Percentiles rank a stretch among this genome's conserved stretches.
Conservation (phyloP, 2,113 vertebrate species). For the Ramphastos sulfuratus region DNA sequence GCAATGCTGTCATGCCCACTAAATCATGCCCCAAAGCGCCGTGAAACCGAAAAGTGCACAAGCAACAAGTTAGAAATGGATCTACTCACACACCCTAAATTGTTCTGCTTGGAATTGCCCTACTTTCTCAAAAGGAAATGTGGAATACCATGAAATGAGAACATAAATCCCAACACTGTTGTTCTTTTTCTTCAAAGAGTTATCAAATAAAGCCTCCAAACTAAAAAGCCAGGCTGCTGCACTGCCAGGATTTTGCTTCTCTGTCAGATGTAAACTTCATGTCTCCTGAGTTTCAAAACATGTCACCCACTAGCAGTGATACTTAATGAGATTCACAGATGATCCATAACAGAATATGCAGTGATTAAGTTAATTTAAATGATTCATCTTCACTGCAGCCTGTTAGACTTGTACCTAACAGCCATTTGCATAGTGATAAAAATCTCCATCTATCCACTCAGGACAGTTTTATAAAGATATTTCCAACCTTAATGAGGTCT, state of each 20-base stretch:
- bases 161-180: conserved; percentile 1
- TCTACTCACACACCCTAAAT: not conserved
- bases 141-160: conserved; percentile 36
- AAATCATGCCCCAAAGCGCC: too few species aligned
- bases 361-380: conserved; percentile 25
- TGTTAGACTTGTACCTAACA: not conserved
- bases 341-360: not conserved
- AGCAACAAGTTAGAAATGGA: not conserved
- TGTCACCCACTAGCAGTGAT: not conserved
- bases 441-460: not conserved
- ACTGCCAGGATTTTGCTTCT: not conserved
- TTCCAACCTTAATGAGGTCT: not conserved
- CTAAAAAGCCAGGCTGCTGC: not conserved
- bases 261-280: not conserved
- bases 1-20: too few species aligned
- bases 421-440: conserved; percentile 25
- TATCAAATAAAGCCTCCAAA: conserved; percentile 38
- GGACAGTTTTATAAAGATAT: not conserved
- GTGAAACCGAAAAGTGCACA: not conserved
- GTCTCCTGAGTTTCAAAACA: conserved; percentile 21
- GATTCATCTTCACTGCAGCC: conserved; percentile 38
- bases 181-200: conserved; percentile 18
- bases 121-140: not conserved
- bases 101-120: not conserved
- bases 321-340: not conserved